phyloP scores from a whole-genome alignment of 2,797 vertebrate genomes.

The Natrix natrix region DNA sequence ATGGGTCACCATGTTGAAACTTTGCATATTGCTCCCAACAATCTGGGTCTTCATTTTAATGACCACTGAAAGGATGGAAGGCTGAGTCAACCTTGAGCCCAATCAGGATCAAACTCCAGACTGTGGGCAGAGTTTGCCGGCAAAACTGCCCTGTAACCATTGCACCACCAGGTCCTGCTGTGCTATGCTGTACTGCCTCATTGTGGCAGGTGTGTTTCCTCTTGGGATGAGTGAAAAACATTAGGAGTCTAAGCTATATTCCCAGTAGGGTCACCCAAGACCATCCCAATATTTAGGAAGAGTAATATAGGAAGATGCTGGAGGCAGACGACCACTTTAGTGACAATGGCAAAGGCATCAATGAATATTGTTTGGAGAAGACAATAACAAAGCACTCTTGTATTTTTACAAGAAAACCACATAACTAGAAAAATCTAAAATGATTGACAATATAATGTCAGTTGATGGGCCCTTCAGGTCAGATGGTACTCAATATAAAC shows the following conservation, averaged over 20 bases:
- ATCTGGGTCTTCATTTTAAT: background rate
- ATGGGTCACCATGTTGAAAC: background rate
- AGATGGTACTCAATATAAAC: background rate
- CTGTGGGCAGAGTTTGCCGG: background rate
- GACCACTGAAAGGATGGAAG: background rate
- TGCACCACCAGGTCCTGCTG: background rate
- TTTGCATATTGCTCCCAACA: background rate
- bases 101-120: background rate
- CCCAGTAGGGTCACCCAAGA: background rate
- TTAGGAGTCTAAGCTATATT: background rate
- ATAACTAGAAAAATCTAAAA: background rate
- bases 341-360: background rate
- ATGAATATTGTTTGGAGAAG: background rate
- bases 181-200: background rate
- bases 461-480: background rate
- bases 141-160: background rate
- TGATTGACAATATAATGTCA: background rate
- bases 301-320: background rate
- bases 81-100: background rate
- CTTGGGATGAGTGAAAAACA: background rate
- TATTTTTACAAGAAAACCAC: background rate
- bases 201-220: background rate
- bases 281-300: background rate
- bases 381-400: background rate
- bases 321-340: background rate